These are phyloP conservation scores for Camelus bactrianus DNA, from an alignment of 2,113 vertebrate species.

Conservation along the genomic window DNA sequence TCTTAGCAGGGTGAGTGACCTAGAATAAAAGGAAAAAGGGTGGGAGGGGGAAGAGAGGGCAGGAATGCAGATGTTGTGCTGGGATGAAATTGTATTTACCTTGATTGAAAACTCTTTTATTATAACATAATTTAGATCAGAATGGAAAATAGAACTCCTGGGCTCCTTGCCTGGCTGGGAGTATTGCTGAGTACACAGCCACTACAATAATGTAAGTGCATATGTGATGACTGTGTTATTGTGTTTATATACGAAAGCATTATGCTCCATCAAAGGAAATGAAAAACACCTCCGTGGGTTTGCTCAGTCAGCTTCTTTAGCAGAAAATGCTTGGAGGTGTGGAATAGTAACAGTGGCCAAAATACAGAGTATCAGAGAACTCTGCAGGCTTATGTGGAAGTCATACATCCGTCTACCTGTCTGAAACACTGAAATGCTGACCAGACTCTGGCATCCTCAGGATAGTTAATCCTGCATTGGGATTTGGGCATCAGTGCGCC, in stretches of 20 bases:
- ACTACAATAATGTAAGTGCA: constrained; percentile 80
- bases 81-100: constrained; percentile 84
- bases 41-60: constrained; percentile 45
- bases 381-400: constrained; percentile 22
- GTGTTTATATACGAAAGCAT: constrained; percentile 86
- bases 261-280: constrained; percentile 85
- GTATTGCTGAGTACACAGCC: constrained; percentile 75
- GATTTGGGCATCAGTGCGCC: rapidly evolving
- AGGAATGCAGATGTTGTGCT: constrained; percentile 71
- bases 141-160: constrained; percentile 81
- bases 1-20: constrained; percentile 82
- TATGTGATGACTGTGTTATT: constrained; percentile 86
- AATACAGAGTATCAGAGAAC: constrained; percentile 69
- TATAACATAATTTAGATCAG: constrained; percentile 85
- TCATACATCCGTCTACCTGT: not conserved
- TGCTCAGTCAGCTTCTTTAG: constrained; percentile 87
- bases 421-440: not conserved
- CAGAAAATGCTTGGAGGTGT: constrained; percentile 79
- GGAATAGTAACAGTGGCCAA: constrained; percentile 81
- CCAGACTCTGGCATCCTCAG: not conserved
- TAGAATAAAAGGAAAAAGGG: constrained; percentile 83
- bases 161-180: constrained; percentile 82
- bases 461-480: too few relatives aligned
- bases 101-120: constrained; percentile 88
- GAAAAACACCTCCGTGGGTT: constrained; percentile 85